Evolutionary conservation across 2,888 invertebrate genomes (phyloP).

Genomic region (Cynaeus angustus): DNA sequence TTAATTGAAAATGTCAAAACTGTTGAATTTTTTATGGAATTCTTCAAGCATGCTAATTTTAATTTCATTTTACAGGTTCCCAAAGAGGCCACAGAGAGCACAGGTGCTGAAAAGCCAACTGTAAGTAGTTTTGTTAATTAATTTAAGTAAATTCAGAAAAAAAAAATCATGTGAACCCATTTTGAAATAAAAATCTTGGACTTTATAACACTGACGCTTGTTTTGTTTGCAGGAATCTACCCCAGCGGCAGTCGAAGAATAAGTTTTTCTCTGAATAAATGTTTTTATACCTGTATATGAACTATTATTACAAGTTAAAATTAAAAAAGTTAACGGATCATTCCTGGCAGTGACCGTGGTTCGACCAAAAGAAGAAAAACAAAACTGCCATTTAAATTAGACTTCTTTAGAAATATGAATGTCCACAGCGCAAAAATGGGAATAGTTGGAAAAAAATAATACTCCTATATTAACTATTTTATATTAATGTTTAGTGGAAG

Average conservation of each 20-base stretch:
- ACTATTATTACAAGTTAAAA: conserved; percentile 65
- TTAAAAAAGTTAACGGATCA: conserved; percentile 64
- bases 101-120: conserved; percentile 29
- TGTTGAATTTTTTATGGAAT: not conserved
- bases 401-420: conserved; percentile 57
- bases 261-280: conserved; percentile 57
- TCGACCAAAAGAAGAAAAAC: conserved; percentile 66
- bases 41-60: not conserved
- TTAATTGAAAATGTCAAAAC: conserved; percentile 27
- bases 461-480: conserved; percentile 68
- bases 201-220: not conserved
- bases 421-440: conserved; percentile 60
- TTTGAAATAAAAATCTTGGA: no score
- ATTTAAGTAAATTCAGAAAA: no score
- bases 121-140: conserved; percentile 25
- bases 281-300: conserved; percentile 60
- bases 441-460: conserved; percentile 60
- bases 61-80: conserved; percentile 53
- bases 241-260: conserved; percentile 65
- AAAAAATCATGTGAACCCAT: no score
- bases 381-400: conserved; percentile 68
- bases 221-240: conserved; percentile 30
- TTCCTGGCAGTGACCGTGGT: conserved; percentile 68
- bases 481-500: conserved; percentile 67
- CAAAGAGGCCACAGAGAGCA: conserved; percentile 32